Percentiles rank a stretch among this genome's conserved stretches.
Evolutionary conservation across 1,140 invertebrate species (phyloP).

Genomic region (Atta texana): DNA sequence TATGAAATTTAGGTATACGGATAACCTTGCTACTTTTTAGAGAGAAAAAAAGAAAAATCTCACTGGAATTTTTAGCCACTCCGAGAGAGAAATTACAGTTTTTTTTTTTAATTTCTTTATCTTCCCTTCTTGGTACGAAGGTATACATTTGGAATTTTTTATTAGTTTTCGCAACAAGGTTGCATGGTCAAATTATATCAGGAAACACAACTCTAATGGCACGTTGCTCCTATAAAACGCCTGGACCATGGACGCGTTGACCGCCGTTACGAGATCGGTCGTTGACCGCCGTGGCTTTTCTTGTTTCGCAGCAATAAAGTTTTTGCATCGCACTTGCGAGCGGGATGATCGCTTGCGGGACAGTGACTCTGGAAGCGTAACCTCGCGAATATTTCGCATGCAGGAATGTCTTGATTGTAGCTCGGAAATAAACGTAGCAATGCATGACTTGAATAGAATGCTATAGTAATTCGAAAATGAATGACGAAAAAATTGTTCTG

Average conservation of each 20-base stretch:
- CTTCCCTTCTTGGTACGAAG: neutral
- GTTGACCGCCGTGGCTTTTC: slow-evolving; percentile 58
- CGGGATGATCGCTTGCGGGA: slow-evolving; percentile 49
- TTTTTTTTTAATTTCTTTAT: slow-evolving; percentile 37
- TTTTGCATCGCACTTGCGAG: slow-evolving; percentile 36
- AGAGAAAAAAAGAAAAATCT: slow-evolving; percentile 6
- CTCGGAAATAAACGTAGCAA: slow-evolving; percentile 17
- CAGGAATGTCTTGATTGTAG: slow-evolving; percentile 55
- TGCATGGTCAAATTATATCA: slow-evolving; percentile 1
- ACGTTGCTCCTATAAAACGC: slow-evolving; percentile 31
- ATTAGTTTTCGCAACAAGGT: slow-evolving; percentile 3
- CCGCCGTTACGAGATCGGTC: slow-evolving; percentile 58
- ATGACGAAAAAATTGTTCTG: neutral
- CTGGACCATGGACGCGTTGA: slow-evolving; percentile 24
- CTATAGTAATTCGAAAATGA: neutral
- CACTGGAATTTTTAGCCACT: neutral
- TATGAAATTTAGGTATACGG: slow-evolving; percentile 21
- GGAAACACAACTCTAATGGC: neutral
- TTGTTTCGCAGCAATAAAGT: slow-evolving; percentile 62
- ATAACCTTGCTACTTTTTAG: slow-evolving; percentile 3
- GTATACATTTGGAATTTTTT: slow-evolving; percentile 38
- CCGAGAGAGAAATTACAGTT: neutral
- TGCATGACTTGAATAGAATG: neutral
- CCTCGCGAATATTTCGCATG: slow-evolving; percentile 49
- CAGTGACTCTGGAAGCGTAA: slow-evolving; percentile 35